Base-by-base conservation (phyloP, 2,888 invertebrate genomes). In the Temnothorax rugatulus region DNA sequence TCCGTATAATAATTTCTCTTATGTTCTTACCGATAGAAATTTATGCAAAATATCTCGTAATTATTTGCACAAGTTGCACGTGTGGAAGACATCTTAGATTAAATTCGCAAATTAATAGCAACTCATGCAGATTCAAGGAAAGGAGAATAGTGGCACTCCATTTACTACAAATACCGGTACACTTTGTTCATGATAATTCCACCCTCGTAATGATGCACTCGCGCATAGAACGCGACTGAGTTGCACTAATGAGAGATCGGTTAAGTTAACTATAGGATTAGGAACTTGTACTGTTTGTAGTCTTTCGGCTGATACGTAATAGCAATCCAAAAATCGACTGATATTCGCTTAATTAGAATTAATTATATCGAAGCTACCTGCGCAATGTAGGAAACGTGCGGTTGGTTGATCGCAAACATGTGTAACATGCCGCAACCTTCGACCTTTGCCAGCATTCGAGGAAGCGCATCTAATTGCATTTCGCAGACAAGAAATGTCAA, bases 301-400 rank as follows among this genome's bases (percentile, higher is more conserved):
- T 7, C 64, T 85, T 69, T 64, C 52, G 50, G 2, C 2, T 69
- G 34, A 18, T 54, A 34, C 9, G 11, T 61, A 29, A 29, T 29
- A 47, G 11, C 52, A 25, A 18, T 34, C 21, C 29, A 38, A 41
- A 44, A 59, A 54, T 83, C 47, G 34, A 63, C 54, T 69, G 61
- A 83, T 18, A 21, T 84, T 82, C 44, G 82, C 50, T 86, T 87
- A 87, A 89, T 89, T 87, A 86, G 41, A 83, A 54, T 50, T 84
- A 89, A 84, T 89, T 88, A 73, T 59, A 21, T 61, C 13, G 52
- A 66, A 87, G 44, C 59, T 84, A 82, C 57, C 29, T 47, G 34
- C 29, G 44, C 47, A 47, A 73, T 68, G 69, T 71, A 54, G 64
- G 61, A 61, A 79, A 69, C 66, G 25, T 64, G 0, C 25, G 66